Conservation (phyloP, 2,113 vertebrate genomes). For the Myocastor coypus region DNA sequence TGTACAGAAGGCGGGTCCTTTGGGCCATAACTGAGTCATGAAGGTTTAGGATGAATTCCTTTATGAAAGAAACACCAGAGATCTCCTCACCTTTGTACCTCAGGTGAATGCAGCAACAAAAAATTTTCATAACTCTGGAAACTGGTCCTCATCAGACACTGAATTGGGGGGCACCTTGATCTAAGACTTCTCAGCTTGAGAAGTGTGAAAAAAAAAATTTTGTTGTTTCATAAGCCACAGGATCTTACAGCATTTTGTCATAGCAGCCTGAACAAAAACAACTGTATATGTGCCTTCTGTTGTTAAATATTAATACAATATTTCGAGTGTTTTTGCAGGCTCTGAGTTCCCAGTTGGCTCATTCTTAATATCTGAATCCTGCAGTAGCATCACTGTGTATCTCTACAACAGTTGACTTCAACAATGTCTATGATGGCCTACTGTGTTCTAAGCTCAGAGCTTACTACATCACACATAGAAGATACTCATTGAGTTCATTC, state of each 20-base stretch:
- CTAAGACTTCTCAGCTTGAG: not conserved
- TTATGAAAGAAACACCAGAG: not conserved
- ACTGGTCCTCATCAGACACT: not conserved
- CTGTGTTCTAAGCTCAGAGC: not conserved
- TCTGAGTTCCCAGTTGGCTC: not conserved
- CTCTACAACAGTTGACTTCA: not conserved
- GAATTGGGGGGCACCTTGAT: not conserved
- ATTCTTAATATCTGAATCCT: not conserved
- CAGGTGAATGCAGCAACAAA: no score
- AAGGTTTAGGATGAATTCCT: not conserved
- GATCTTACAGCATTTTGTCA: not conserved
- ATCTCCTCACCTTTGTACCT: not conserved
- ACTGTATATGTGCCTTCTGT: not conserved
- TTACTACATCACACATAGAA: not conserved
- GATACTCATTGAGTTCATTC: not conserved
- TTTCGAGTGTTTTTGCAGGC: not conserved
- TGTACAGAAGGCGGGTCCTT: not conserved
- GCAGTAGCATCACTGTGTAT: not conserved
- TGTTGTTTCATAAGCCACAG: not conserved
- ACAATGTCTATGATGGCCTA: not conserved
- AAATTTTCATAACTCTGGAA: not conserved
- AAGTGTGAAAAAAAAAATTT: not conserved
- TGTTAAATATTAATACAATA: slow-evolving; percentile 27
- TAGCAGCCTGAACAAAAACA: not conserved
- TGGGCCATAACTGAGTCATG: not conserved